phyloP scores from a whole-genome alignment of 2,797 vertebrate species.

The Pangasius krempfi region DNA sequence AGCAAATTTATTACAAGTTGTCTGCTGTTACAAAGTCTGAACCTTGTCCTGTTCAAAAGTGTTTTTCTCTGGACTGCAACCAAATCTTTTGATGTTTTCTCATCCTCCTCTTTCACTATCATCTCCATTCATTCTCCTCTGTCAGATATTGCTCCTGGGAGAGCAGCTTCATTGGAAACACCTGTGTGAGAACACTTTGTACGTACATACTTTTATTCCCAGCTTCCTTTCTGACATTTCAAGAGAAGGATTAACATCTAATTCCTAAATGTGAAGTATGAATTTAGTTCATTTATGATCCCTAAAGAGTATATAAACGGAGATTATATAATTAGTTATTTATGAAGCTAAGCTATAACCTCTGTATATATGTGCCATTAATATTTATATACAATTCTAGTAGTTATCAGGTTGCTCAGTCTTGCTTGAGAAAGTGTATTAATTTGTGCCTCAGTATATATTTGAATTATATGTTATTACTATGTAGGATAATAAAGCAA shows the following conservation, averaged over 20 bases:
- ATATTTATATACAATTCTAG: background rate
- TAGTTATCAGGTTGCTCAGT: background rate
- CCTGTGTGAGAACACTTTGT: conserved; percentile 68
- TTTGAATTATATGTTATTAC: background rate
- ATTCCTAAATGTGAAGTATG: background rate
- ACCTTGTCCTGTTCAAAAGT: conserved; percentile 60
- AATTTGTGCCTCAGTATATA: background rate
- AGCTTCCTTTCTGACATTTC: conserved; percentile 48
- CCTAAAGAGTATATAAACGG: background rate
- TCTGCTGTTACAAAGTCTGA: conserved; percentile 60
- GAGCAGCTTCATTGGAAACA: conserved; percentile 68
- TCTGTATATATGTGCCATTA: background rate
- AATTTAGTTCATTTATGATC: background rate
- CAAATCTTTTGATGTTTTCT: conserved; percentile 70
- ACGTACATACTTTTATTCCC: conserved; percentile 64
- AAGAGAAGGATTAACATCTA: conserved; percentile 4
- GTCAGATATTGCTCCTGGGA: conserved; percentile 56
- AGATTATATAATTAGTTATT: background rate
- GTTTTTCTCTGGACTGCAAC: conserved; percentile 65
- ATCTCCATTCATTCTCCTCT: conserved; percentile 62
- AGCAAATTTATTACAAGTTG: conserved; percentile 54
- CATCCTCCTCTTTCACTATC: conserved; percentile 48
- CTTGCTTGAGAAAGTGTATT: background rate
- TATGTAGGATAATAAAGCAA: background rate
- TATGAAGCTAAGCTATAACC: background rate